These are phyloP conservation scores for Nebria salina DNA, from an alignment of 2,888 invertebrate genomes.

Conservation along the genomic window DNA sequence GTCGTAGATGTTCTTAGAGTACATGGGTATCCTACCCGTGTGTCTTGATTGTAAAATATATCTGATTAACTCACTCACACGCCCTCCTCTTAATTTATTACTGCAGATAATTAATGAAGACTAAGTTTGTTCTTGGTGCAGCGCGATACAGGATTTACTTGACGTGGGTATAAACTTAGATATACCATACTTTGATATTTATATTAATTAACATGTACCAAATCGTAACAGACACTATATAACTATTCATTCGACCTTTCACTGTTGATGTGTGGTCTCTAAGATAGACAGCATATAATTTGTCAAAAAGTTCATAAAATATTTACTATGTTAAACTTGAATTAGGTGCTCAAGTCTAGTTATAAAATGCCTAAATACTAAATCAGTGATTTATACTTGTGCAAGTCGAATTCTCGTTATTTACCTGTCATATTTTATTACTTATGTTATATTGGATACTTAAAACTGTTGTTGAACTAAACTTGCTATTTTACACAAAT, in stretches of 20 bases:
- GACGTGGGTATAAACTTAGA: constrained; percentile 30
- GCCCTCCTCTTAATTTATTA: constrained; percentile 23
- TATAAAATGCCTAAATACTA: no score
- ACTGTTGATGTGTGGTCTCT: neutral
- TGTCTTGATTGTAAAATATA: constrained; percentile 7
- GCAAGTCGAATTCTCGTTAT: no score
- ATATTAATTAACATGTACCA: constrained; percentile 13
- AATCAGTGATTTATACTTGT: no score
- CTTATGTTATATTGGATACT: no score
- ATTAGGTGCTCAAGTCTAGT: no score
- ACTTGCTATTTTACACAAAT: no score
- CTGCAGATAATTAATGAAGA: constrained; percentile 23
- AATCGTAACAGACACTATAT: constrained; percentile 4
- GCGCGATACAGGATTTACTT: constrained; percentile 8
- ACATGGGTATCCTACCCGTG: neutral
- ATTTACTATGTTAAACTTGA: no score
- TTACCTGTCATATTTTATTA: no score
- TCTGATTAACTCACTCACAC: constrained; percentile 28
- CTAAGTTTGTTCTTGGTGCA: constrained; percentile 27
- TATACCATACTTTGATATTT: neutral
- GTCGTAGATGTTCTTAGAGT: neutral
- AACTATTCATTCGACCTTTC: neutral
- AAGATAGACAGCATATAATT: neutral
- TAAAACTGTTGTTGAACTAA: no score
- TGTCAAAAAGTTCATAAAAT: no score